Evolutionary conservation across 2,888 invertebrate species (phyloP).

Genomic region (Heliconius erato): DNA sequence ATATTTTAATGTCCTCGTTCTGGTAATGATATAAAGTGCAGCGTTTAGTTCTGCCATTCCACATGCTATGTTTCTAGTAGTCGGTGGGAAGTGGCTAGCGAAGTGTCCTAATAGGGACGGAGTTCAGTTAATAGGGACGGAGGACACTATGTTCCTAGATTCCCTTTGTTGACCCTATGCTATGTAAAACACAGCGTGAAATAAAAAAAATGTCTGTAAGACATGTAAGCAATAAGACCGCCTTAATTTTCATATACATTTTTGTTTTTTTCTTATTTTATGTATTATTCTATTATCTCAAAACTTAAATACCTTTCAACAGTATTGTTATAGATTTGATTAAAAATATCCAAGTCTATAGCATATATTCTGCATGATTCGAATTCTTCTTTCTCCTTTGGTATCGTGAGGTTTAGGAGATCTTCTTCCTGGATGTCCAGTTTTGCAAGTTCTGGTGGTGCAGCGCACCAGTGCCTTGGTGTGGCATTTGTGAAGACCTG

Average conservation of each 20-base stretch:
- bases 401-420: conserved; percentile 83
- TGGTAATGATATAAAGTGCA: neutral
- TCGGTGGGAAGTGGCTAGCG: neutral
- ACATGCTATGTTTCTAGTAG: neutral
- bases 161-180: too few species aligned
- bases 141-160: too few species aligned
- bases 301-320: neutral
- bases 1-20: too few species aligned
- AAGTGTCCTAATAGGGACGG: neutral
- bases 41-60: neutral
- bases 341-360: conserved; percentile 72
- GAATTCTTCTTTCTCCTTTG: conserved; percentile 75
- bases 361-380: conserved; percentile 84
- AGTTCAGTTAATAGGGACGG: too few species aligned
- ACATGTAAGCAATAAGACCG: too few species aligned
- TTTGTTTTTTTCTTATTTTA: too few species aligned
- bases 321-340: conserved; percentile 64
- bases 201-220: conserved; percentile 3
- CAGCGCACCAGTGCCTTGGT: conserved; percentile 89
- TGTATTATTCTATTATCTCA: too few species aligned
- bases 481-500: conserved; percentile 90
- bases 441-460: conserved; percentile 82
- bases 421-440: conserved; percentile 79
- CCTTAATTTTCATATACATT: too few species aligned
- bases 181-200: neutral